These are phyloP conservation scores for Plotosus lineatus DNA, from an alignment of 2,113 vertebrate genomes.

Conservation along the genomic window DNA sequence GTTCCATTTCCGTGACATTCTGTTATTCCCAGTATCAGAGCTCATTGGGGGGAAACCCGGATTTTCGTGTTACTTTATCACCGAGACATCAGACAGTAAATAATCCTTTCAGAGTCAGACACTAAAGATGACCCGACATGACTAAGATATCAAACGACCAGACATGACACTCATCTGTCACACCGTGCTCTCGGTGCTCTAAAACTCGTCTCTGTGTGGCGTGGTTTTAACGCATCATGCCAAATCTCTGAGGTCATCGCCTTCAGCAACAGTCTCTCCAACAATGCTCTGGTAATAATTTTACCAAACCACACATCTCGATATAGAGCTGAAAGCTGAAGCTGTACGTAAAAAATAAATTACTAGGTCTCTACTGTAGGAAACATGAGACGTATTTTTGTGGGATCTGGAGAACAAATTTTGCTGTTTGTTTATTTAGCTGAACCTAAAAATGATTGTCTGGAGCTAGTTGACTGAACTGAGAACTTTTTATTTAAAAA, in stretches of 20 bases:
- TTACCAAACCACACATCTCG: background rate
- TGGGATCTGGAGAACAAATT: background rate
- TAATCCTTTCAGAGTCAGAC: background rate
- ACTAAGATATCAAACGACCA: background rate
- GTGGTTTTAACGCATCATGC: background rate
- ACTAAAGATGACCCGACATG: background rate
- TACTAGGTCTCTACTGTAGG: background rate
- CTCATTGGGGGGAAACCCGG: background rate
- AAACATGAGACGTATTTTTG: background rate
- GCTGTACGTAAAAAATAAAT: background rate
- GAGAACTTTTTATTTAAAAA: too few relatives aligned
- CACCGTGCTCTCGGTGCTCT: background rate
- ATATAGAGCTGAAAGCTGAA: background rate
- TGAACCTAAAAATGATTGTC: background rate
- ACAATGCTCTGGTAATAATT: background rate
- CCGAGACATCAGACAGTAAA: background rate
- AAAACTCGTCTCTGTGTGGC: background rate
- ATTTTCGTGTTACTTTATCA: background rate
- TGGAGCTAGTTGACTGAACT: background rate
- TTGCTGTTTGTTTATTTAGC: too few relatives aligned
- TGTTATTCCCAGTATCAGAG: background rate
- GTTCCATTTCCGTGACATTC: background rate
- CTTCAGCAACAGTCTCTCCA: background rate
- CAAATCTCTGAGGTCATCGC: background rate
- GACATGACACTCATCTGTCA: background rate